These are phyloP conservation scores for Hydrolagus colliei DNA, from an alignment of 2,797 vertebrate genomes.

Conservation along the genomic window DNA sequence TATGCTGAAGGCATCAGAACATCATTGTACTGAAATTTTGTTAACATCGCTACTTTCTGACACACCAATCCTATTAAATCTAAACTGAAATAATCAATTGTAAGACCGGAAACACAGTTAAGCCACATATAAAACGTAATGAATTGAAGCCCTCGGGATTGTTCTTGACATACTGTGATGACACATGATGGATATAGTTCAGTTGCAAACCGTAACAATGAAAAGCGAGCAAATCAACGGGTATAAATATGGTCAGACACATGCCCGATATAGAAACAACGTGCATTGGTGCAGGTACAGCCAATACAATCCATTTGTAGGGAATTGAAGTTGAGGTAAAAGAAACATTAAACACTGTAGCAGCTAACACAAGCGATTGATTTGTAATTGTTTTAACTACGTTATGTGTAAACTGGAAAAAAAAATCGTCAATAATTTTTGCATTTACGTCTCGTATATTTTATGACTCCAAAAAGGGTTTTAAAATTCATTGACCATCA, in stretches of 20 bases:
- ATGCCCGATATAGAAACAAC: neutral
- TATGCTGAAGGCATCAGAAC: neutral
- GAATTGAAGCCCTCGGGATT: neutral
- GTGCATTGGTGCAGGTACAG: neutral
- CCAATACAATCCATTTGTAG: neutral
- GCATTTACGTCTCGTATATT: no score
- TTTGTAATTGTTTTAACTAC: neutral
- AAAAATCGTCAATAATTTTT: no score
- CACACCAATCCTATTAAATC: neutral
- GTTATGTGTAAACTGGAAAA: no score
- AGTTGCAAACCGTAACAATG: neutral
- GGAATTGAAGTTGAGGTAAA: neutral
- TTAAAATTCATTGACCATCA: no score
- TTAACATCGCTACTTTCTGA: neutral
- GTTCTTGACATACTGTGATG: neutral
- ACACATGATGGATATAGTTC: no score
- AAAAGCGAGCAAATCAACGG: neutral
- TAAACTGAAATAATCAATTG: neutral
- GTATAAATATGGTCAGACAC: neutral
- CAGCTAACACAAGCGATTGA: neutral
- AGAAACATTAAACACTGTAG: no score
- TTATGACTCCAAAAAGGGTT: no score
- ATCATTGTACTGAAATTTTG: neutral
- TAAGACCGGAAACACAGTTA: neutral
- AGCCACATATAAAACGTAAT: neutral